Percentiles rank a stretch among this genome's conserved stretches.
phyloP scores from a whole-genome alignment of 2,113 vertebrate genomes.

The Chrysochloris asiatica region DNA sequence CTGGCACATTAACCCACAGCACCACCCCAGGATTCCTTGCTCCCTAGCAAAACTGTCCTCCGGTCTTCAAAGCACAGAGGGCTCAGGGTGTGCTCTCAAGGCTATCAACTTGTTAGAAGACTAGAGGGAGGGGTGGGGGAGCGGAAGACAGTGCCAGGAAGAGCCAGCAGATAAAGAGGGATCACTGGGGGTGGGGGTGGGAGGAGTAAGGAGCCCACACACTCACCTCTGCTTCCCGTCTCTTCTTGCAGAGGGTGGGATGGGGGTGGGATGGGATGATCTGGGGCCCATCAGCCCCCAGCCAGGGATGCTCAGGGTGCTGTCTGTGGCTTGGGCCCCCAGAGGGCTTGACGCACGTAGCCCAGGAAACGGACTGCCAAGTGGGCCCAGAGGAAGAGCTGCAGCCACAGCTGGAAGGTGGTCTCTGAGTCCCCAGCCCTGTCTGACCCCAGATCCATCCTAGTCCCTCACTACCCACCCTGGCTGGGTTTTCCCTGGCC shows the following conservation, averaged over 20 bases:
- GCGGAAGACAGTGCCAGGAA: not conserved
- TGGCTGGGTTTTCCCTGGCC: conserved; percentile 37
- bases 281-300: not conserved
- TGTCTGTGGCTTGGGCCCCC: conserved; percentile 38
- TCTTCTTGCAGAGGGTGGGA: conserved; percentile 35
- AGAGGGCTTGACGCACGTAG: conserved; percentile 54
- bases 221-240: conserved; percentile 72
- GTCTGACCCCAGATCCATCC: conserved; percentile 58
- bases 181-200: not conserved
- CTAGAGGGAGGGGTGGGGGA: not conserved
- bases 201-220: not conserved
- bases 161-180: not conserved
- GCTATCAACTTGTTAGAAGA: not conserved
- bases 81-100: not conserved
- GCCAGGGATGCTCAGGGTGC: conserved; percentile 51
- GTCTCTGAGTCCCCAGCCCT: conserved; percentile 35
- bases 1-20: no score
- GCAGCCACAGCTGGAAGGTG: conserved; percentile 76
- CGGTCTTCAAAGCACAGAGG: not conserved
- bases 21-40: no score
- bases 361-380: conserved; percentile 67
- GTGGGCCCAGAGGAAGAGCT: conserved; percentile 75
- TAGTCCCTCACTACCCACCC: not conserved
- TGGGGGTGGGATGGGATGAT: not conserved
- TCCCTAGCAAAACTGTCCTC: not conserved